phyloP scores from a whole-genome alignment of 2,888 invertebrate species.

The Plebejus anna region DNA sequence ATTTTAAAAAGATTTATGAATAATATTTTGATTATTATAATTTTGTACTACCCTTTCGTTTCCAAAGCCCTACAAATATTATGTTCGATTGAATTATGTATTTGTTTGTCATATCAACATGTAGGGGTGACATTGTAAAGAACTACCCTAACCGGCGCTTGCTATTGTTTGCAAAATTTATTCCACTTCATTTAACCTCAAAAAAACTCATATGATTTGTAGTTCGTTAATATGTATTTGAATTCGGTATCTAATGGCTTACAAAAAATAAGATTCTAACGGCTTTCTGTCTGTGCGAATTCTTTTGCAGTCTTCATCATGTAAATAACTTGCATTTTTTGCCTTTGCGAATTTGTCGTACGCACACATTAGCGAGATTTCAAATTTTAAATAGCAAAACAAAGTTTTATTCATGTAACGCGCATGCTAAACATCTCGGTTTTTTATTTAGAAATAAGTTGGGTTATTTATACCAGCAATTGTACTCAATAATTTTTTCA shows the following conservation, averaged over 20 bases:
- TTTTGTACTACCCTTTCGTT: neutral
- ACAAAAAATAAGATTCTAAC: neutral
- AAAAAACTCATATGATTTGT: neutral
- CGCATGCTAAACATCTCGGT: too few species aligned
- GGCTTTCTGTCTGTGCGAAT: neutral
- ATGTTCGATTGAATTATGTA: constrained; percentile 22
- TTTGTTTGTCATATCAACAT: constrained; percentile 8
- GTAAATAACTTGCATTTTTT: neutral
- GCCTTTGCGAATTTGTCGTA: too few species aligned
- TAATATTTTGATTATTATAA: neutral
- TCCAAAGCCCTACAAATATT: neutral
- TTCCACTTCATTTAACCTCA: neutral
- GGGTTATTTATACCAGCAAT: too few species aligned
- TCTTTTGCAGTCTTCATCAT: too few species aligned
- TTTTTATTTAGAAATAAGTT: too few species aligned
- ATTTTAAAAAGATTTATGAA: neutral
- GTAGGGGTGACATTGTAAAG: constrained; percentile 16
- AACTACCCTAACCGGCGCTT: neutral
- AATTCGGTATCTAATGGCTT: neutral
- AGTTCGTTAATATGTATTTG: neutral
- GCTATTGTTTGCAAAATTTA: neutral
- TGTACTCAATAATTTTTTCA: too few species aligned
- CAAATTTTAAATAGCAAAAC: too few species aligned
- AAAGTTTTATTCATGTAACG: too few species aligned
- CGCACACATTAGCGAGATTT: too few species aligned